phyloP scores from a whole-genome alignment of 2,113 vertebrate species.

The Thamnaconus septentrionalis region DNA sequence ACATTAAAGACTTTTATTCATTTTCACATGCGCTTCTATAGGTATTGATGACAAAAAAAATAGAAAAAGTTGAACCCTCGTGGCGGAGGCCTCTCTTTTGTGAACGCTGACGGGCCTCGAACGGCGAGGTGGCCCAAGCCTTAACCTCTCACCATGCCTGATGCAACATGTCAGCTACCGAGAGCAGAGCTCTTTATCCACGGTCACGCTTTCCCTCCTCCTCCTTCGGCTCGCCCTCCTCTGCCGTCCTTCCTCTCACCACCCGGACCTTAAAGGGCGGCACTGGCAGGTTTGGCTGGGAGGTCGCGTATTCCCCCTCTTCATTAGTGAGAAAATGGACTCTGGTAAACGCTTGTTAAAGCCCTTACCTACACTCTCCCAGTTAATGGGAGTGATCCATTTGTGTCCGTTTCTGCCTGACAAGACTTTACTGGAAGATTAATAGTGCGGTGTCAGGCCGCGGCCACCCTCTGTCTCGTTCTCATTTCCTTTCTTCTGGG shows the following conservation, averaged over 20 bases:
- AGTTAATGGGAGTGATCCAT: conserved; percentile 99
- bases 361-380: conserved; percentile 98
- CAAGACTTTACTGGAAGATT: conserved; percentile 99
- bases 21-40: background rate
- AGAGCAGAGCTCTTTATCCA: conserved; percentile 74
- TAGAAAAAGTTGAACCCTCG: conserved; percentile 1
- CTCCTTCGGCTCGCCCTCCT: conserved; percentile 49
- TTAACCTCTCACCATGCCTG: conserved; percentile 84
- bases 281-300: conserved; percentile 86
- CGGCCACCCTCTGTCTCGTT: conserved; percentile 97
- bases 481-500: conserved; percentile 98
- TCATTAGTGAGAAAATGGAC: conserved; percentile 99
- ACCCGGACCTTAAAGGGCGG: conserved; percentile 94
- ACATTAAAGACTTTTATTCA: background rate
- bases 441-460: conserved; percentile 99
- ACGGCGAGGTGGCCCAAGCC: conserved; percentile 55
- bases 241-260: too few relatives aligned
- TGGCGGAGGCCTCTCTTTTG: conserved; percentile 1
- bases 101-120: conserved; percentile 57
- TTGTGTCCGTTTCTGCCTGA: conserved; percentile 99
- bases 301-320: conserved; percentile 98
- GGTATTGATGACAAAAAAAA: too few relatives aligned
- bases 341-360: conserved; percentile 99
- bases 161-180: conserved; percentile 85
- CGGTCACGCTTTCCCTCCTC: conserved; percentile 32